Base-by-base conservation (phyloP, 1,140 invertebrate genomes). In the Orchestia grillus region DNA sequence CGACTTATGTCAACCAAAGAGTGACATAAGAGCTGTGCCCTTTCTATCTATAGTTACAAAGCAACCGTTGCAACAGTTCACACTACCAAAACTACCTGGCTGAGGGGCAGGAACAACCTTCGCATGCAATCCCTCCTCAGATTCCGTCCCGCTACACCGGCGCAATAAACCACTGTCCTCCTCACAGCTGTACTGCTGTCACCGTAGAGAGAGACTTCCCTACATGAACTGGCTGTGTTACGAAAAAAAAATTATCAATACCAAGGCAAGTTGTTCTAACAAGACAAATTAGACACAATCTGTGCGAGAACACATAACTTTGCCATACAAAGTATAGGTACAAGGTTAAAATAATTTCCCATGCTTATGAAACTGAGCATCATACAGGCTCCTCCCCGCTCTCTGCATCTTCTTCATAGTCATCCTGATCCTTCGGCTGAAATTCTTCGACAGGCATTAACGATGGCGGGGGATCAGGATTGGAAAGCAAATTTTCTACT, bases 391-490 rank as follows among this genome's bases (percentile, higher is more conserved):
- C 92, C 6, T 94, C 92, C 8, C 92, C 92, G 40, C 92, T 94
- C 92, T 94, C 92, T 0, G 43, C 92, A 94, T 94, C 92, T 19
- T 94, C 92, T 44, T 94, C 92, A 40, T 45, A 44, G 40, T 94
- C 92, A 40, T 94, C 92, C 44, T 94, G 43, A 23, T 94, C 92
- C 44, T 40, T 94, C 6, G 44, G 41, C 11, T 47, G 43, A 45
- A 94, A 94, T 44, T 94, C 92, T 11, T 44, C 92, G 44, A 44
- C 41, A 0, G 92, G 92, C 92, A 94, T 94, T 44, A 94, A 47
- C 43, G 92, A 94, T n/a, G 92, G 92, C 16, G 92, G 92, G 3
- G 92, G 92, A 47, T 94, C 92, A 44, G 92, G 92, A 23, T 94
- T 44, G 11, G 92, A 0, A 42, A 94, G 41, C 40, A 94, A 47